Conservation (phyloP, 2,888 invertebrate genomes). For the Ferrisia virgata region DNA sequence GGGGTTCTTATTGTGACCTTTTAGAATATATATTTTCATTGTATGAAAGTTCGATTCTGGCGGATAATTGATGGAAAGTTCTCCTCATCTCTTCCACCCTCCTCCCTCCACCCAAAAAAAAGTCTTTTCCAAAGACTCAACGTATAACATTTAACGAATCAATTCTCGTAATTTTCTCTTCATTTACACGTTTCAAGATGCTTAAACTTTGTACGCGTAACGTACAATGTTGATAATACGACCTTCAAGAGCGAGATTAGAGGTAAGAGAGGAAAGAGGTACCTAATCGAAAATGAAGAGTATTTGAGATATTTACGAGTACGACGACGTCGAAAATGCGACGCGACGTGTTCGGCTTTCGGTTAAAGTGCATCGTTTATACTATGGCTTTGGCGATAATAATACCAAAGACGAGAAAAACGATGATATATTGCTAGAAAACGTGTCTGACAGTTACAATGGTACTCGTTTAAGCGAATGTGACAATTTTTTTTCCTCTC, state of each 20-base stretch:
- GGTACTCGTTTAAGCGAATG: neutral
- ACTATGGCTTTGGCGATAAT: neutral
- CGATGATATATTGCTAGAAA: neutral
- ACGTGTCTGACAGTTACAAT: neutral
- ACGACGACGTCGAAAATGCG: neutral
- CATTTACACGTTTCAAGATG: neutral
- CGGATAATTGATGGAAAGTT: no score
- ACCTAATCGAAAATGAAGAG: neutral
- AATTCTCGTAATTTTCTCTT: neutral
- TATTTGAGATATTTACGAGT: neutral
- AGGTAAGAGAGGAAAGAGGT: neutral
- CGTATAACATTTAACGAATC: neutral
- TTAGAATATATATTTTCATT: no score
- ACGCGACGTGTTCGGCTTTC: no score
- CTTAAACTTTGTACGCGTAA: neutral
- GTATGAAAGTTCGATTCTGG: no score
- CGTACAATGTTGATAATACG: no score
- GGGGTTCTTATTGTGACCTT: no score
- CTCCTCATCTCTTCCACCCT: no score
- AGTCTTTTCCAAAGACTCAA: no score
- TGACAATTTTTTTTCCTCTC: neutral
- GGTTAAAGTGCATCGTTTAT: neutral
- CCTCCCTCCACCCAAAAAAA: no score
- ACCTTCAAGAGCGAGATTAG: neutral
- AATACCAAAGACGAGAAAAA: neutral